Conservation (phyloP, 2,888 invertebrate species). For the Gari tellinella region DNA sequence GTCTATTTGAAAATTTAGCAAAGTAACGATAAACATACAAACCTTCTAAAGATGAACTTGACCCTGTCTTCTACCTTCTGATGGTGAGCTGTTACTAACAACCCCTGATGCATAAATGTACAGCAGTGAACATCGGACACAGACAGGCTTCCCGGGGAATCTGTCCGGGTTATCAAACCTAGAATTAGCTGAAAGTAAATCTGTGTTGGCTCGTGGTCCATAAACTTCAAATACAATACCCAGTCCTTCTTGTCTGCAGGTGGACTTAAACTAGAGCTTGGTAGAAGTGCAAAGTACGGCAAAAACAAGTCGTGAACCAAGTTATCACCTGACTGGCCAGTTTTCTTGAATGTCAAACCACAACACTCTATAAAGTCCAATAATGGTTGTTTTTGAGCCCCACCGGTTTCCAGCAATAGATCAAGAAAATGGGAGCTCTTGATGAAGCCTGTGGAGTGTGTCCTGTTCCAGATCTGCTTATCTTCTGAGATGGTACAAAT, state of each 20-base stretch:
- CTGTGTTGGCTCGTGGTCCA: constrained; percentile 58
- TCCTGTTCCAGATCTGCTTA: constrained; percentile 55
- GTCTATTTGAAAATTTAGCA: no score
- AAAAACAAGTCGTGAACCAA: constrained; percentile 51
- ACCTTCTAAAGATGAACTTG: constrained; percentile 62
- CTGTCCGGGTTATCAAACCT: constrained; percentile 33
- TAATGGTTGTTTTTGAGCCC: constrained; percentile 23
- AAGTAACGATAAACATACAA: neutral
- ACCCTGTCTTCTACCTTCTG: constrained; percentile 66
- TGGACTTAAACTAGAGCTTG: constrained; percentile 31
- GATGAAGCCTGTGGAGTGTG: constrained; percentile 57
- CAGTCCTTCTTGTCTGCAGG: constrained; percentile 37
- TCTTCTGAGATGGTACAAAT: constrained; percentile 46
- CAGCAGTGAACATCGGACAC: constrained; percentile 45
- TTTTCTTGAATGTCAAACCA: constrained; percentile 58
- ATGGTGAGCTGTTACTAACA: constrained; percentile 50
- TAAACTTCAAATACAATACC: constrained; percentile 60
- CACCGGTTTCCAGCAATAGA: constrained; percentile 18
- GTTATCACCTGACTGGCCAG: constrained; percentile 1
- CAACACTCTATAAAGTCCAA: constrained; percentile 57
- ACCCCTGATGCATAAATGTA: constrained; percentile 47
- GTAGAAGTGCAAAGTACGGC: constrained; percentile 59
- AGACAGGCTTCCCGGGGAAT: constrained; percentile 40
- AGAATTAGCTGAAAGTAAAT: constrained; percentile 58
- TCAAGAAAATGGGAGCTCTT: constrained; percentile 33